Evolutionary conservation across 2,113 vertebrate species (phyloP).

Genomic region (Psittacara wagleri): DNA sequence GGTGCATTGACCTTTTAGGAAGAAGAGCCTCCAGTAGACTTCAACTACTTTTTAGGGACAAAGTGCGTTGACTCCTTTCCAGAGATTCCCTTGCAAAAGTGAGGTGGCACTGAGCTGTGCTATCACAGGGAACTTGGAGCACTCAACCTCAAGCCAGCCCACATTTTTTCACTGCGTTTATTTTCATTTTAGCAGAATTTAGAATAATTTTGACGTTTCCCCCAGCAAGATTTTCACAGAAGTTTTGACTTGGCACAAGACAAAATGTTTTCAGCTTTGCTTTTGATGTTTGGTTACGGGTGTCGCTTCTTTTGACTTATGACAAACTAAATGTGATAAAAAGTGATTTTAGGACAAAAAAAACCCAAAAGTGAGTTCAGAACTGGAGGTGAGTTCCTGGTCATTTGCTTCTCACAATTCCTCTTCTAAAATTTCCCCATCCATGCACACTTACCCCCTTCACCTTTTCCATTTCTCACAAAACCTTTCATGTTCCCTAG

Average conservation of each 20-base stretch:
- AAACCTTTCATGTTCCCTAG: background rate
- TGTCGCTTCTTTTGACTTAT: background rate
- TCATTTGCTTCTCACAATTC: background rate
- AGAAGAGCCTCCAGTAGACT: background rate
- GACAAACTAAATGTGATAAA: background rate
- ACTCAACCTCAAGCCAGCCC: background rate
- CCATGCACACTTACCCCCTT: rapidly evolving
- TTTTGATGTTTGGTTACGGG: background rate
- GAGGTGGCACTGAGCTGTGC: background rate
- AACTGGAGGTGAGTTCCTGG: background rate
- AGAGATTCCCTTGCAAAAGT: background rate
- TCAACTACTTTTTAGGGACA: background rate
- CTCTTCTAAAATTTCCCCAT: background rate
- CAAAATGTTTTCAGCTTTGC: background rate
- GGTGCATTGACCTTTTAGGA: background rate
- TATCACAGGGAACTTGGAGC: background rate
- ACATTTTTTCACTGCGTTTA: background rate
- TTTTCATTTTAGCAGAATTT: background rate
- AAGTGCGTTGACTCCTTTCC: background rate
- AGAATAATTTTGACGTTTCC: background rate
- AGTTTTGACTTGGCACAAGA: background rate
- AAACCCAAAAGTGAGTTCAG: background rate
- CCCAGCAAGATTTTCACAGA: background rate
- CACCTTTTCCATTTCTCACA: background rate
- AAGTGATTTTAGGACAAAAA: too few relatives aligned